phyloP scores from a whole-genome alignment of 1,140 invertebrate species.

The Nixonia krombeini region DNA sequence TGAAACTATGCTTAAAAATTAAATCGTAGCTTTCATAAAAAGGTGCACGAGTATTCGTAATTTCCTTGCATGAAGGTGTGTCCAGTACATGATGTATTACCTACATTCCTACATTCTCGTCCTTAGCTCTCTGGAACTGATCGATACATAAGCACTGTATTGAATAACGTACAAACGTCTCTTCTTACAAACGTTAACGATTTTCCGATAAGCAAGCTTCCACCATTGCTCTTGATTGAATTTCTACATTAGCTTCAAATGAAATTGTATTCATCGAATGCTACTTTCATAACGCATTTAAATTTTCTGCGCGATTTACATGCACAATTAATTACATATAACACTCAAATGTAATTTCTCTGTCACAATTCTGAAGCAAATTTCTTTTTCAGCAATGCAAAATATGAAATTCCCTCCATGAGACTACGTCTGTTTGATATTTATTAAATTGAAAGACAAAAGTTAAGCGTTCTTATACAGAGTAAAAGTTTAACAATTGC shows the following conservation, averaged over 20 bases:
- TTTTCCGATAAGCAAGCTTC: slow-evolving; percentile 20
- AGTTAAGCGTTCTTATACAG: no score
- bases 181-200: slow-evolving; percentile 32
- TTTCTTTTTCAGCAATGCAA: no score
- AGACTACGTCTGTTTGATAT: no score
- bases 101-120: slow-evolving; percentile 30
- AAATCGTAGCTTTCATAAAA: no score
- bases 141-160: slow-evolving; percentile 30
- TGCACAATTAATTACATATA: no score
- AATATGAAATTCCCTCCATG: no score
- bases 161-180: slow-evolving; percentile 32
- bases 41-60: slow-evolving; percentile 4
- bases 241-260: slow-evolving; percentile 27
- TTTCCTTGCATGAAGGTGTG: slow-evolving; percentile 17
- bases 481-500: no score
- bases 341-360: no score
- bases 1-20: no score
- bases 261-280: slow-evolving; percentile 20
- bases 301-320: background rate
- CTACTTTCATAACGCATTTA: background rate
- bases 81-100: slow-evolving; percentile 31
- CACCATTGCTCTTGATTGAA: slow-evolving; percentile 22
- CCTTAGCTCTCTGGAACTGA: slow-evolving; percentile 24
- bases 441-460: no score
- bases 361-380: no score